Base-by-base conservation (phyloP, 2,888 invertebrate species). In the Bellardia bayeri region DNA sequence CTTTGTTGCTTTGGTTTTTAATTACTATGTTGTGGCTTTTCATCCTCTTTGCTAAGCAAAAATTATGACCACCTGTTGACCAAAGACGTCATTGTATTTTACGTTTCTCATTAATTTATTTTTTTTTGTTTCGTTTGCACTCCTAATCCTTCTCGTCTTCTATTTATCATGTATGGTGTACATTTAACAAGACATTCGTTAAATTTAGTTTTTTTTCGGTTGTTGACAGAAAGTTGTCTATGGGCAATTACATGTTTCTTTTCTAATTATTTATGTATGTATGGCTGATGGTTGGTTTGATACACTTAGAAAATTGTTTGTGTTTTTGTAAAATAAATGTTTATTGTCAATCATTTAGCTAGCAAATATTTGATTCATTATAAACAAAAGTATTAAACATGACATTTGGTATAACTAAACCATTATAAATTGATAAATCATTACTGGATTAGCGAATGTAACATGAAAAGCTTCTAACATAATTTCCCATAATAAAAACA, bases 21-120 rank as follows among this genome's bases (percentile, higher is more conserved):
- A 80, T 71, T 83, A 71, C 68, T 42, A 61, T 61, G 56, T 51
- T 30, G 51, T 63, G 14, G 33, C 5, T 23, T 71, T 81, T 79
- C 33, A 45, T 71, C 56, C 40, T 63, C 49, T 71, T 81, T 45
- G 16, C 37, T 54, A 37, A 23, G 54, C 33, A 13, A 8, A 49
- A 79, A 68, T 54, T 42, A 30, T 83, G 66, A 71, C 83, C 86
- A 86, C 82, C 82, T 86, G 83, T 82, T 86, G 83, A 49, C 54
- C 61, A 63, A 75, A 79, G 79, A 74, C 75, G 75, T 82, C 75
- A 69, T 75, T 63, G 74, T 69, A 75, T 80, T 75, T 85, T 56
- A 80, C 45, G 51, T 69, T 63, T 58, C 66, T 74, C 72, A 84
- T 84, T 75, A 61, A 85, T 80, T 69, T 63, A 3, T 56, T 23